Conservation (phyloP, 2,888 invertebrate species). For the Ernsta delagoae region DNA sequence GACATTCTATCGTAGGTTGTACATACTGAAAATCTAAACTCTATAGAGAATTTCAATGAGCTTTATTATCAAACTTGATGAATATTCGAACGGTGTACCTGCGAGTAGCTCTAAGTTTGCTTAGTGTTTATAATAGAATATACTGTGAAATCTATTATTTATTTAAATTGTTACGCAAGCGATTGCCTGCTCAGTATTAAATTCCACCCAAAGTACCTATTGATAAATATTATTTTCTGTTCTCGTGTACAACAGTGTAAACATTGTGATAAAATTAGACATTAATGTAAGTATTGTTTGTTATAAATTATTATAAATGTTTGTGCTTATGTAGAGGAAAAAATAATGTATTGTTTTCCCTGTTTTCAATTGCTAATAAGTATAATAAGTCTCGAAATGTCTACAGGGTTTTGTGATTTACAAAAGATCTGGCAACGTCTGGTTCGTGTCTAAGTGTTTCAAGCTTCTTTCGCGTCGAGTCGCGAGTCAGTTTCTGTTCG, state of each 20-base stretch:
- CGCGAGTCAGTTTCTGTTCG: slow-evolving; percentile 4
- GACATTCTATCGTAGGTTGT: not conserved
- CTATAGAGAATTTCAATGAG: slow-evolving; percentile 6
- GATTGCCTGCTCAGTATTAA: no score
- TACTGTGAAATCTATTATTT: no score
- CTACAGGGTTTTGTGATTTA: not conserved
- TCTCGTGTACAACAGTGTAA: no score
- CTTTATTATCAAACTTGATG: slow-evolving; percentile 8
- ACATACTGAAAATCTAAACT: slow-evolving; percentile 6
- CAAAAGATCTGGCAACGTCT: slow-evolving; percentile 5
- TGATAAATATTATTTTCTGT: no score
- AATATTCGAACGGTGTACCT: not conserved
- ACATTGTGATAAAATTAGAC: no score
- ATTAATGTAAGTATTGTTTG: no score
- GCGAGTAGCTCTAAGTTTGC: not conserved
- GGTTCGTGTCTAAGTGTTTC: slow-evolving; percentile 14
- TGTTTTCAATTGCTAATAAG: not conserved
- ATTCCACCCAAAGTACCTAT: no score
- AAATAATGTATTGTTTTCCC: no score
- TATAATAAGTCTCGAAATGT: not conserved
- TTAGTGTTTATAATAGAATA: not conserved
- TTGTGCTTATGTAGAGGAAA: no score
- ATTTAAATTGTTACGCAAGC: no score
- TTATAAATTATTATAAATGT: no score
- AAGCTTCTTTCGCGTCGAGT: not conserved